Evolutionary conservation across 2,797 vertebrate species (phyloP).

Genomic region (Urocyon cinereoargenteus): DNA sequence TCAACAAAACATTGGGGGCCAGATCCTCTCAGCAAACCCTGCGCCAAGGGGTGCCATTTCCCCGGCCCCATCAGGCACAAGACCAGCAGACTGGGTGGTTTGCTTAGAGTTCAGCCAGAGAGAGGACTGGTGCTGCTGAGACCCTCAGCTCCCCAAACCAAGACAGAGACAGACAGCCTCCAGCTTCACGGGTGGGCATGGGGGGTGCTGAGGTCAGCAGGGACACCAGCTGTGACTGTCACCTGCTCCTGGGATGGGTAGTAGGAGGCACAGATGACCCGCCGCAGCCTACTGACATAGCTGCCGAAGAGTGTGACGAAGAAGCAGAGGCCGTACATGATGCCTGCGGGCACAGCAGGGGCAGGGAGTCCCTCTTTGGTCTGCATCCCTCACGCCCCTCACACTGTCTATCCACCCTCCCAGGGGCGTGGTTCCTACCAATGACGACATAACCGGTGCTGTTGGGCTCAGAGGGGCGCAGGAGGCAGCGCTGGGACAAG

Average conservation of each 20-base stretch:
- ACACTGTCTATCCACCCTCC: fast-evolving
- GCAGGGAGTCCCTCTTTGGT: not conserved
- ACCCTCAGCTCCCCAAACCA: not conserved
- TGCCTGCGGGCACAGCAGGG: slow-evolving; percentile 84
- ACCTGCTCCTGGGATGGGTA: slow-evolving; percentile 92
- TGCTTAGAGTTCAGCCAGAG: not conserved
- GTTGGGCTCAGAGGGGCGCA: slow-evolving; percentile 89
- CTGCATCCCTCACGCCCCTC: not conserved
- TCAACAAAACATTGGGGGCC: not conserved
- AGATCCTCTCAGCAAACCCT: not conserved
- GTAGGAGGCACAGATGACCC: slow-evolving; percentile 89
- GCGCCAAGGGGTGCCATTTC: not conserved
- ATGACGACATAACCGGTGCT: slow-evolving; percentile 84
- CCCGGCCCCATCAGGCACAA: not conserved
- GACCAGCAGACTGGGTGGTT: not conserved
- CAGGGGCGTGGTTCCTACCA: slow-evolving; percentile 69
- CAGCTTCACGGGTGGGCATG: not conserved
- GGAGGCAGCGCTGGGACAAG: slow-evolving; percentile 90
- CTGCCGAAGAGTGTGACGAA: slow-evolving; percentile 87
- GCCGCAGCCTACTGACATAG: slow-evolving; percentile 88
- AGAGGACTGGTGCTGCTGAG: not conserved
- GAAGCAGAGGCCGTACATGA: slow-evolving; percentile 90
- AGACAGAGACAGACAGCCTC: not conserved
- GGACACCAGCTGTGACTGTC: not conserved
- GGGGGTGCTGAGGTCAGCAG: not conserved